phyloP scores from a whole-genome alignment of 2,797 vertebrate genomes.

The Neosilurus hyrtlii region DNA sequence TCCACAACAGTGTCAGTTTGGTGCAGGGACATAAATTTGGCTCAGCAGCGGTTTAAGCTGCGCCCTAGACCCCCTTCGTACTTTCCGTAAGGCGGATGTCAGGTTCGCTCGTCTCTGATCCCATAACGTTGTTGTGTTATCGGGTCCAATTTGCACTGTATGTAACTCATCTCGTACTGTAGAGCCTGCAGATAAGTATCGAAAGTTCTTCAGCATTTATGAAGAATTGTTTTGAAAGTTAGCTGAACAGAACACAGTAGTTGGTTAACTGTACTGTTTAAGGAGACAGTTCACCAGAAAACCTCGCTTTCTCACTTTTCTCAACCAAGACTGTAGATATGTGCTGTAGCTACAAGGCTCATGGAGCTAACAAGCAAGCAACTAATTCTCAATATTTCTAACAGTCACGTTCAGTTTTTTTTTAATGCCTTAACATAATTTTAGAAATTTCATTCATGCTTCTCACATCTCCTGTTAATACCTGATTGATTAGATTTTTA shows the following conservation, averaged over 20 bases:
- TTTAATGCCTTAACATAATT: no score
- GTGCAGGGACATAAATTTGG: conserved; percentile 56
- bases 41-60: conserved; percentile 63
- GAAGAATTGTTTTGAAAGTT: conserved; percentile 12
- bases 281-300: neutral
- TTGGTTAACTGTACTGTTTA: neutral
- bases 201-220: conserved; percentile 15
- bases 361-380: neutral
- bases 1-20: conserved; percentile 48
- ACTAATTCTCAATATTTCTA: neutral
- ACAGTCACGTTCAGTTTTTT: neutral
- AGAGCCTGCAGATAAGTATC: neutral
- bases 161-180: conserved; percentile 3
- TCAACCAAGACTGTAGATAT: neutral
- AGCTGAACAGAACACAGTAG: neutral
- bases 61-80: conserved; percentile 39
- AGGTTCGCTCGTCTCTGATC: conserved; percentile 13
- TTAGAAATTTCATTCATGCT: no score
- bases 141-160: neutral
- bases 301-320: neutral
- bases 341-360: neutral
- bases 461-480: no score
- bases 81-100: conserved; percentile 49
- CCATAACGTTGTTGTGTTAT: conserved; percentile 12
- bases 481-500: no score